Conservation (phyloP, 1,140 invertebrate species). For the Macrostomum lignano region DNA sequence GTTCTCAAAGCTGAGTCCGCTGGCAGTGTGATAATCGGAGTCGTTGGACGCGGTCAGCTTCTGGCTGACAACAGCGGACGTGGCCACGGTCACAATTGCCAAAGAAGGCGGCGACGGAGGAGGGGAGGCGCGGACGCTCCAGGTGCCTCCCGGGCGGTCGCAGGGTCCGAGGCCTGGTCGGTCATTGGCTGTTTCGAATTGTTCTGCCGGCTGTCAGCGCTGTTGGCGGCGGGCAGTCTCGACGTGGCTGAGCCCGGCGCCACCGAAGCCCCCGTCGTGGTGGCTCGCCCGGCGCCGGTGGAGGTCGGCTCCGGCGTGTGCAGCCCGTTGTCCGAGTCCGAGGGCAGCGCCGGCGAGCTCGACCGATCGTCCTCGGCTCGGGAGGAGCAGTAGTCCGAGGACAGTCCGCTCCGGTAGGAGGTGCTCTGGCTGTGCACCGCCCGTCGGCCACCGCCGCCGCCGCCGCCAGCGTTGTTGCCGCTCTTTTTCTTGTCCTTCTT, state of each 20-base stretch:
- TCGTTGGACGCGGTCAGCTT: background rate
- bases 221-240: background rate
- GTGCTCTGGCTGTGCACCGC: too few species aligned
- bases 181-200: background rate
- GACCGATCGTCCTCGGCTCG: conserved; percentile 60
- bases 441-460: too few species aligned
- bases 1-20: too few species aligned
- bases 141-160: background rate
- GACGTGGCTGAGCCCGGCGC: background rate
- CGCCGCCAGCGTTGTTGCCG: too few species aligned
- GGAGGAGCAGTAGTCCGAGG: too few species aligned
- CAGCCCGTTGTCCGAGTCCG: conserved; percentile 53
- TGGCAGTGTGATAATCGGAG: conserved; percentile 3
- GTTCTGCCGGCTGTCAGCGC: too few species aligned
- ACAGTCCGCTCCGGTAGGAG: too few species aligned
- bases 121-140: background rate
- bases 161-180: background rate
- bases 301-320: too few species aligned
- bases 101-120: background rate
- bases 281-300: too few species aligned
- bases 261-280: background rate
- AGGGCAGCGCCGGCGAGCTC: conserved; percentile 73
- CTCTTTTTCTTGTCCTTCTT: too few species aligned
- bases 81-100: background rate
- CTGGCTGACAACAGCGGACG: background rate